Evolutionary conservation across 2,888 invertebrate genomes (phyloP).

Genomic region (Hanleya hanleyi): DNA sequence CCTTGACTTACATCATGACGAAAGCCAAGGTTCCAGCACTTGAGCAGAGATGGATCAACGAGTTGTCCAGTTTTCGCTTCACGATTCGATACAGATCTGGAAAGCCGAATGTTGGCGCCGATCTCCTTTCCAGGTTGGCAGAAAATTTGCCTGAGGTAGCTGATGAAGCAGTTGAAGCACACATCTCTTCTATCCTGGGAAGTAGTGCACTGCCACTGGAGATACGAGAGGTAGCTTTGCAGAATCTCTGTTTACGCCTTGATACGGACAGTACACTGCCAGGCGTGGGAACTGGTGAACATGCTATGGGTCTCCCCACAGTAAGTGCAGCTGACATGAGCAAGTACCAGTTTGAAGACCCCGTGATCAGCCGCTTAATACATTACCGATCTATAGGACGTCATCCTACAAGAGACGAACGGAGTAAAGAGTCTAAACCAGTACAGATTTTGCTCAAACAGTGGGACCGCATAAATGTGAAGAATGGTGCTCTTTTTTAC

Average conservation of each 20-base stretch:
- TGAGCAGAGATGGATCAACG: constrained; percentile 31
- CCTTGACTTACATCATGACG: constrained; percentile 17
- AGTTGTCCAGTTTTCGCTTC: constrained; percentile 26
- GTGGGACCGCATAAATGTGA: neutral
- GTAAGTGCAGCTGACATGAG: neutral
- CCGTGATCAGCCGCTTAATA: neutral
- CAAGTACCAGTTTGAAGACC: neutral
- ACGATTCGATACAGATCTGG: constrained; percentile 17
- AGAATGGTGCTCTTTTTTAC: neutral
- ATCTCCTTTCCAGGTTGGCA: constrained; percentile 23
- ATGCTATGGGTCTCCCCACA: neutral
- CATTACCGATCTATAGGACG: neutral
- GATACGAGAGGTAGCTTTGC: neutral
- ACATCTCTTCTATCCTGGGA: neutral
- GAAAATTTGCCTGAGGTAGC: neutral
- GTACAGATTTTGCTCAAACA: neutral
- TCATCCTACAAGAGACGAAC: neutral
- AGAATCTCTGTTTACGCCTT: neutral
- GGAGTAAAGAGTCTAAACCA: neutral
- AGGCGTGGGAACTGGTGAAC: neutral
- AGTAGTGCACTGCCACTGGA: neutral
- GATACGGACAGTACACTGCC: neutral
- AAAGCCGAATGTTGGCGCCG: constrained; percentile 11
- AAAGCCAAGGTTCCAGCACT: constrained; percentile 22
- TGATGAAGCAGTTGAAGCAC: neutral